Conservation (phyloP, 2,113 vertebrate species). For the Gallinago jamesoni region DNA sequence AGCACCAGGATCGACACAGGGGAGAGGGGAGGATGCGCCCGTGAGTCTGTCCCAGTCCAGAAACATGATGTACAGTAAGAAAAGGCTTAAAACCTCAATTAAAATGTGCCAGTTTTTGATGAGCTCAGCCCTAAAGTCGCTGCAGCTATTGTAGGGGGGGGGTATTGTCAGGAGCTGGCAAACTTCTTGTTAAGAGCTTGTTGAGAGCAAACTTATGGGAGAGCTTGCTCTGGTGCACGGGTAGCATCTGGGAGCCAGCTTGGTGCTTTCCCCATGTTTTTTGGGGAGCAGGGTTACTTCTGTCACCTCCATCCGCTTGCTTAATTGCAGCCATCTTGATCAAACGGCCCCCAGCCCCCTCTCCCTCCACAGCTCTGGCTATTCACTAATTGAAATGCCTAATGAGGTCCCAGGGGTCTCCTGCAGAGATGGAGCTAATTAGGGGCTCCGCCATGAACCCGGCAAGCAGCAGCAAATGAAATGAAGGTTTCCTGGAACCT, state of each 20-base stretch:
- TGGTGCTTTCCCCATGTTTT: background rate
- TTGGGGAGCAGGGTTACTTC: background rate
- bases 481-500: background rate
- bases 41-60: background rate
- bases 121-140: background rate
- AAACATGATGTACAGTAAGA: background rate
- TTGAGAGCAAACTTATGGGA: background rate
- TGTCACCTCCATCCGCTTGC: background rate
- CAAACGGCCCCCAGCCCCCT: background rate
- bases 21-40: background rate
- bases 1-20: background rate
- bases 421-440: constrained; percentile 59
- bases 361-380: background rate
- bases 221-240: background rate
- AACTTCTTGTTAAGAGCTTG: background rate
- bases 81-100: background rate
- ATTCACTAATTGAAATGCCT: constrained; percentile 54
- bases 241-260: background rate
- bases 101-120: background rate
- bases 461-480: background rate
- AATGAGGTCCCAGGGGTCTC: constrained; percentile 66
- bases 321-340: background rate
- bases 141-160: background rate
- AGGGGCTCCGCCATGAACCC: background rate
- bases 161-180: background rate